Evolutionary conservation across 1,140 invertebrate species (phyloP), one percentile per base, ranked within the genome.

Genomic region (Coboldia fuscipes): DNA sequence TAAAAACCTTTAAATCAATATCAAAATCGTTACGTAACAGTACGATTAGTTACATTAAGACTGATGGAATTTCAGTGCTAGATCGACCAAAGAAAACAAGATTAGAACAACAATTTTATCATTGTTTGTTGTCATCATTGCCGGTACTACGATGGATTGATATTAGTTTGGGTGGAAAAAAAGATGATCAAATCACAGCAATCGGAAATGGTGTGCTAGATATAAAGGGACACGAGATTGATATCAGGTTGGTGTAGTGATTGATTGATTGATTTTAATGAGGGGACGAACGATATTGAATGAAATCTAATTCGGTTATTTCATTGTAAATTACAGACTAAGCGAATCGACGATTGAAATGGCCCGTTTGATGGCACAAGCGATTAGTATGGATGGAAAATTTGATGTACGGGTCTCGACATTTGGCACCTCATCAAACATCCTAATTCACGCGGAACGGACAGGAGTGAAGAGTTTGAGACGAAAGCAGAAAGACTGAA

Each of bases 361-460:
- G 14, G 40, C 37, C 8, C 35, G 37, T 29, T 24, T 41, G 24
- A 36, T 41, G 37, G 34, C 40, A 3, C 40, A 41, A 26, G 34
- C 37, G 20, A 39, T 41, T 12, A 39, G 35, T 24, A 15, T 41
- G 17, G 40, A 41, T 34, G 37, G 37, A 3, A 41, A 41, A 33
- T 41, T 41, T 18, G 40, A 41, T 35, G 34, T 41, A 14, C 35
- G 37, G 12, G 40, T 41, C 17, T 39, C 37, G 18, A 41, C 40
- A 14, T 41, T 41, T 35, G 40, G 40, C 18, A 41, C 40, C 16
- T 41, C 40, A n/a, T 36, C 34, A 20, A 35, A 35, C 18, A 41
- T 41, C 31, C 28, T 41, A 19, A 27, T 41, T 26, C 40, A 41
- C 26, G 37, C 31, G 12, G 40, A 41, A 22, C 39, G 39, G 18